Conservation (phyloP, 2,888 invertebrate species). For the Graphium colonna region DNA sequence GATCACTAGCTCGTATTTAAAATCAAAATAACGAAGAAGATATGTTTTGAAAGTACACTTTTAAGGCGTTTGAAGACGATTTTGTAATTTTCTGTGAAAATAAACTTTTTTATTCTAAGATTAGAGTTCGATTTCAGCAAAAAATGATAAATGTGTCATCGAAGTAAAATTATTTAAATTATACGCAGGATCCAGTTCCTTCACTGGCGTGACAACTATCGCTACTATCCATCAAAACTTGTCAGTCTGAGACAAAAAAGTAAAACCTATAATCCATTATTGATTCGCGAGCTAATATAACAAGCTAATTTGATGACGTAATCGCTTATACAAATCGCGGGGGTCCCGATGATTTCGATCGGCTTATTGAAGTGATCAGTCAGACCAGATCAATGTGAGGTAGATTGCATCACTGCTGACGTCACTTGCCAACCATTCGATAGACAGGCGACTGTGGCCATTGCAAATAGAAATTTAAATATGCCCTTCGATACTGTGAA, state of each 20-base stretch:
- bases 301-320: slow-evolving; percentile 3
- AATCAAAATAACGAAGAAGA: no score
- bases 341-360: slow-evolving; percentile 17
- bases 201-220: neutral
- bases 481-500: slow-evolving; percentile 58
- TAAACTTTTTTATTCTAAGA: no score
- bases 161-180: no score
- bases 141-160: no score
- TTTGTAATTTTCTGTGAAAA: no score
- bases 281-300: neutral
- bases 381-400: slow-evolving; percentile 38
- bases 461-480: slow-evolving; percentile 52
- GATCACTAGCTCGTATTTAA: no score
- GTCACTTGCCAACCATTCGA: slow-evolving; percentile 56
- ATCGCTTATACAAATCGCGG: slow-evolving; percentile 1
- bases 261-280: neutral
- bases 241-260: neutral
- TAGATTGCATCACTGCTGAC: slow-evolving; percentile 70
- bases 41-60: no score
- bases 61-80: no score
- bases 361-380: slow-evolving; percentile 17
- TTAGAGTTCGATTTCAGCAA: no score
- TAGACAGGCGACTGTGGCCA: slow-evolving; percentile 39
- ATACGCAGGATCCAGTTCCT: neutral
- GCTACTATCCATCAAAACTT: no score